Conservation (phyloP, 1,140 invertebrate genomes). For the Calliphora vicina region DNA sequence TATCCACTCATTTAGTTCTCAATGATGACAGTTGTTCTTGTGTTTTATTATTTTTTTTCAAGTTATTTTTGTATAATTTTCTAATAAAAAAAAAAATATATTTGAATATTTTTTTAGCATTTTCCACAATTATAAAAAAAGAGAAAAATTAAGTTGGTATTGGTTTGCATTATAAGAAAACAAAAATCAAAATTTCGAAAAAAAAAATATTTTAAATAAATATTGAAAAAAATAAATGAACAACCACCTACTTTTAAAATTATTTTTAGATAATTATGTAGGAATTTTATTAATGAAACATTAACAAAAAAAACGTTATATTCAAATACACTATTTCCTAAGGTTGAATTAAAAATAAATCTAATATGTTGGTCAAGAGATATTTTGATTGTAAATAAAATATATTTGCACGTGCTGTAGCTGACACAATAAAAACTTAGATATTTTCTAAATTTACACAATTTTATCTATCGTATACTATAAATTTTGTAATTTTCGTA, state of each 20-base stretch:
- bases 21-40: neutral
- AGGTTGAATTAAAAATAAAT: neutral
- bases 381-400: too few species aligned
- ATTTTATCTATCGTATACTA: too few species aligned
- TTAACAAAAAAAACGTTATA: neutral
- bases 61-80: neutral
- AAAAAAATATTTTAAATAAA: neutral
- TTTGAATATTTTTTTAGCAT: neutral
- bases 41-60: neutral
- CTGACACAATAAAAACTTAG: too few species aligned
- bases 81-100: neutral
- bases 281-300: neutral
- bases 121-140: neutral
- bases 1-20: neutral
- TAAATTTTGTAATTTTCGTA: too few species aligned
- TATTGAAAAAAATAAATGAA: neutral
- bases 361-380: neutral
- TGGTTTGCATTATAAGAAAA: neutral
- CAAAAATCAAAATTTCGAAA: neutral
- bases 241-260: slow-evolving; percentile 30
- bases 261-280: slow-evolving; percentile 34
- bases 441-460: too few species aligned
- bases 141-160: neutral
- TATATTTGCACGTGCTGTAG: too few species aligned
- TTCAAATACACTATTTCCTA: neutral